phyloP scores from a whole-genome alignment of 1,140 invertebrate genomes.

The Drosophila ambigua region DNA sequence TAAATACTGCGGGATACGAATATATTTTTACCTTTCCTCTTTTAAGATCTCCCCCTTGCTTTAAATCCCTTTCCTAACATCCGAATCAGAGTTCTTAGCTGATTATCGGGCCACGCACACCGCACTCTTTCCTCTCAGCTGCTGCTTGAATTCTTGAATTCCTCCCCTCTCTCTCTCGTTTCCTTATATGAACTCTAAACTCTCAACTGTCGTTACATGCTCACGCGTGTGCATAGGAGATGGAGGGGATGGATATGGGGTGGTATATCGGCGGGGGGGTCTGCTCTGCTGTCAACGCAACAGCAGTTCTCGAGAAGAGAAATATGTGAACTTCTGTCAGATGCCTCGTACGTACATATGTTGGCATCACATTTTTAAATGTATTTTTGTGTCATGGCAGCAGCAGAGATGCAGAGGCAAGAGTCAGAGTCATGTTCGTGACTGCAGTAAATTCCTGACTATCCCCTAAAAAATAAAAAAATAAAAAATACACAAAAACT shows the following conservation, averaged over 20 bases:
- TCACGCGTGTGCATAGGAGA: not conserved
- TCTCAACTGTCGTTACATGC: constrained; percentile 44
- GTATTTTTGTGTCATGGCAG: constrained; percentile 64
- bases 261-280: constrained; percentile 4
- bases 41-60: too few species aligned
- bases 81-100: too few species aligned
- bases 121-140: too few species aligned
- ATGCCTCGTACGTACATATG: constrained; percentile 51
- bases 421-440: constrained; percentile 43
- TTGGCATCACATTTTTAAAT: constrained; percentile 61
- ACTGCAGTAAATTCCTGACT: constrained; percentile 76
- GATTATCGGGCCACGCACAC: too few species aligned
- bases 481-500: not conserved
- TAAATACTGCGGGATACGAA: too few species aligned
- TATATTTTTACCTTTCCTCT: too few species aligned
- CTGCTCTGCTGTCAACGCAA: constrained; percentile 34
- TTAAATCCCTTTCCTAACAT: too few species aligned
- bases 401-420: not conserved
- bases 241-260: constrained; percentile 6
- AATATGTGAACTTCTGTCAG: constrained; percentile 49
- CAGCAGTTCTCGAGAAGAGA: constrained; percentile 9
- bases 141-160: too few species aligned
- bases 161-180: not conserved
- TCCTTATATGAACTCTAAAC: constrained; percentile 44
- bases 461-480: constrained; percentile 14